Evolutionary conservation across 2,797 vertebrate species (phyloP), one percentile per base, ranked within the genome.

Genomic region (Hypotaenidia philippensis): DNA sequence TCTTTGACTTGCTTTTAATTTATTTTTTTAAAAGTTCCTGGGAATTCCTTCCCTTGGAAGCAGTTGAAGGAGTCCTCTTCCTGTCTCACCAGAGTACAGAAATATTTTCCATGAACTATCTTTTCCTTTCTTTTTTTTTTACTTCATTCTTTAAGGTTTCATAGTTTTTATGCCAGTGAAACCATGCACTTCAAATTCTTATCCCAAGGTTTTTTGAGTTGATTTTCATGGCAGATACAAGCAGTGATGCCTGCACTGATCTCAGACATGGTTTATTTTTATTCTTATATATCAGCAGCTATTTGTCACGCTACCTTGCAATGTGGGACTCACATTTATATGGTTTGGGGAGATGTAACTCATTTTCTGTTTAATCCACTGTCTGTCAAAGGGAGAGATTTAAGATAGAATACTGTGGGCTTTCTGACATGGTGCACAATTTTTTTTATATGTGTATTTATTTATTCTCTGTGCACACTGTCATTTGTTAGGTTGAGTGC

Each of bases 291-390:
- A 87, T 93, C 94, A 61, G 87, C 89, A 90, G 91, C 23, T 89
- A 91, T 97, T 97, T 96, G 95, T 97, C 96, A 97, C 65, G 38
- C 96, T 85, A 66, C 92, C 88, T 59, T 86, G 91, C 70, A 49
- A 13, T 31, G 75, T 90, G 93, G 96, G 53, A 83, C 84, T 82
- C 59, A 4, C 92, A 32, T 45, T 88, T 95, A 71, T 86, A 64
- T 56, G 83, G 70, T 95, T 92, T 83, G 89, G 66, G 65, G 88
- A 96, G 93, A 94, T 86, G 79, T 94, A 96, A 92, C 93, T 96
- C 83, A 93, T 96, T 96, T 96, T 60, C 94, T 94, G 65, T 94
- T 97, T 97, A 94, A 97, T 96, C 94, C 89, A 84, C 84, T 96
- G 84, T 44, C 87, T 95, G 79, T 95, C 95, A 95, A 86, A 91